Conservation (phyloP, 2,113 vertebrate species). For the Hemiprocne comata region DNA sequence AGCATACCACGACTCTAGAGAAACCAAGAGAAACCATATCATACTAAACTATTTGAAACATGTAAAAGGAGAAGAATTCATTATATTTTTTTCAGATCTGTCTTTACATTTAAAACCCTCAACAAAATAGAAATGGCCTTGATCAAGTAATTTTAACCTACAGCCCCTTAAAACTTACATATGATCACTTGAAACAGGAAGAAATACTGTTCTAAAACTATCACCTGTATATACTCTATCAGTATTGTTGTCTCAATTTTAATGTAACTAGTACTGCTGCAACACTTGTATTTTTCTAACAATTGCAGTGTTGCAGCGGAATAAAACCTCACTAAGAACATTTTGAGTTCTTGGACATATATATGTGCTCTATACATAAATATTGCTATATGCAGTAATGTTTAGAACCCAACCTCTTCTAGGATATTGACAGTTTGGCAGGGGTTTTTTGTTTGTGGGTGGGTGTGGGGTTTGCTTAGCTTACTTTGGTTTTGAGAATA, state of each 20-base stretch:
- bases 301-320: background rate
- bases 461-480: rapidly evolving
- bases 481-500: background rate
- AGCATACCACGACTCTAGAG: background rate
- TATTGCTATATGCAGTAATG: background rate
- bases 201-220: background rate
- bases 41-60: background rate
- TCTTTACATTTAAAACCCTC: background rate
- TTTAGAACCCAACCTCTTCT: background rate
- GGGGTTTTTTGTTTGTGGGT: background rate
- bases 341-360: background rate
- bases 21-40: background rate
- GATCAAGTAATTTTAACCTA: background rate
- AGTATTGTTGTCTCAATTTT: background rate
- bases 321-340: background rate
- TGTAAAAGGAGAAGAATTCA: background rate
- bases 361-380: background rate
- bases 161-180: background rate
- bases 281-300: background rate
- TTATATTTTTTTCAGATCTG: background rate
- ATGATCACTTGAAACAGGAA: background rate
- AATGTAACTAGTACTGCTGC: background rate
- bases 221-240: background rate
- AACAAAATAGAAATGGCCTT: background rate
- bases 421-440: background rate